A percentile compares a stretch with the other conserved stretches of the same genome.
phyloP scores from a whole-genome alignment of 2,888 invertebrate genomes.

The Acleris literana region DNA sequence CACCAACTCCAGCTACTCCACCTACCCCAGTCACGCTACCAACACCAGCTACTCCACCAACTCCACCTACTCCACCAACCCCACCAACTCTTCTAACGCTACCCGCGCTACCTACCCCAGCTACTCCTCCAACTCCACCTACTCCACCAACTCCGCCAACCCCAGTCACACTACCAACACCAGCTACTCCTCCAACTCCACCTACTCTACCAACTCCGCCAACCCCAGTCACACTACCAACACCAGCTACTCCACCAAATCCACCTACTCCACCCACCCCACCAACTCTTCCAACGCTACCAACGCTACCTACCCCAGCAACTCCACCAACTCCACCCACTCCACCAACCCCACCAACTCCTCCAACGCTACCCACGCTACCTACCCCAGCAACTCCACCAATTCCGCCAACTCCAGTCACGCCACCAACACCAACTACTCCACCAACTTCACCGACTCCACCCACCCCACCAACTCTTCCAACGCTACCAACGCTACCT shows the following conservation, averaged over 20 bases:
- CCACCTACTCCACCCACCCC: not conserved
- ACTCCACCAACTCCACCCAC: not conserved
- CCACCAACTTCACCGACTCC: not conserved
- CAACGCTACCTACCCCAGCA: not conserved
- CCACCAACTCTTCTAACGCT: not conserved
- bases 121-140: not conserved
- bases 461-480: not conserved
- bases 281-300: not conserved
- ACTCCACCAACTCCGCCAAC: conserved; percentile 1
- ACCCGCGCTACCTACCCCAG: not conserved
- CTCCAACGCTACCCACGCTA: not conserved
- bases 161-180: not conserved
- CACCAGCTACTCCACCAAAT: not conserved
- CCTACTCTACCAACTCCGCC: not conserved
- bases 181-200: not conserved
- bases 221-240: not conserved
- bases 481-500: not conserved
- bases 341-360: not conserved
- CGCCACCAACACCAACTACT: not conserved
- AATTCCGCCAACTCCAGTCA: not conserved
- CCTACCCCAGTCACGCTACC: no score
- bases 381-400: not conserved
- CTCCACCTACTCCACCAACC: not conserved
- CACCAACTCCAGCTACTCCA: not conserved
- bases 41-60: not conserved